Base-by-base conservation (phyloP, 2,888 invertebrate genomes). In the Drosophila histrio region DNA sequence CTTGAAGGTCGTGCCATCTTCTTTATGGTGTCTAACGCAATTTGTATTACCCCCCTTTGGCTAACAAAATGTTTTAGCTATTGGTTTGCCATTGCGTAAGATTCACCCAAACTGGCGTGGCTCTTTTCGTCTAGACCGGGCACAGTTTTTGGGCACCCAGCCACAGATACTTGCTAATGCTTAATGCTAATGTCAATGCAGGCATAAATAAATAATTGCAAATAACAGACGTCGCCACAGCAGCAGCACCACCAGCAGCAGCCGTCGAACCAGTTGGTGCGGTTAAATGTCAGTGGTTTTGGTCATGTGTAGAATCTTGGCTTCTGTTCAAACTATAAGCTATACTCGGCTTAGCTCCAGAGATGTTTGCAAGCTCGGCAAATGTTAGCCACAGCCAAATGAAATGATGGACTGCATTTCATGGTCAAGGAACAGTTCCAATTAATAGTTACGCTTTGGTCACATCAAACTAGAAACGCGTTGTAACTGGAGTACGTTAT, bases 131-230 rank as follows among this genome's bases (percentile, higher is more conserved):
- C 73, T 52, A 72, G 73, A 72, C 62, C 44, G 13, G 71, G 76
- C 73, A 76, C 59, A 72, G 58, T 59, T 72, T 72, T 72, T 7
- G 77, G 77, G 60, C 58, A 62, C 38, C 49, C 67, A 60, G 36
- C 71, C 19, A 59, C 30, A 49, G 65, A 59, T 64, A 59, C 72
- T 73, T 71, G 80, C 77, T 59, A 74, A 77, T 77, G 76, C 72
- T 75, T 86, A 88, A 89, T 88, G 88, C 89, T 89, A 89, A 89
- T 89, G 89, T 89, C 89, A 89, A 89, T 88, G 86, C 71, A 88
- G 89, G 89, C 89, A 89, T 89, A 89, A 89, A 89, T 89, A 86
- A 79, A 81, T 79, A 86, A 86, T 86, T 83, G 77, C 79, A 71
- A 79, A 81, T 71, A 73, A 75, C 80, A 77, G 69, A 54, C 43